Percentiles rank a stretch among this genome's conserved stretches.
These are phyloP conservation scores for Donacobius atricapilla DNA, from an alignment of 2,113 vertebrate genomes.

Conservation along the genomic window DNA sequence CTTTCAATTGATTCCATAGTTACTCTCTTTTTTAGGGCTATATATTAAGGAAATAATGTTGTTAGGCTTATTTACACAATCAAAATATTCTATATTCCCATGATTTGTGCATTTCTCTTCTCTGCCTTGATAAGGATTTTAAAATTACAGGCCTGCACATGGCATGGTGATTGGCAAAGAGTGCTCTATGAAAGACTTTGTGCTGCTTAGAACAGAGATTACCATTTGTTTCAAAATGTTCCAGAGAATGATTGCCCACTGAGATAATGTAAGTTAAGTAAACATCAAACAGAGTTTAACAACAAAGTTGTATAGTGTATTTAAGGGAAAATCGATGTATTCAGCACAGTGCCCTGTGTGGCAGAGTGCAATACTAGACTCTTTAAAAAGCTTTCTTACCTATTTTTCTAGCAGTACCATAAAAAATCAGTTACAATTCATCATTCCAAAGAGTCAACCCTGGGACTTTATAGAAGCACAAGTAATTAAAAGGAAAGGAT, in stretches of 20 bases:
- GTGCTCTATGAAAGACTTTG: neutral
- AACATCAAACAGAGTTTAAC: slow-evolving; percentile 61
- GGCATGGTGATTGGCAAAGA: neutral
- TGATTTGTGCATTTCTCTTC: neutral
- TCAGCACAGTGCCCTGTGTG: neutral
- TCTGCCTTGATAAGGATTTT: neutral
- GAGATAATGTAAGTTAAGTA: slow-evolving; percentile 58
- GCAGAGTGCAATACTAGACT: neutral
- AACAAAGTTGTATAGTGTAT: neutral
- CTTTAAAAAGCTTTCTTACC: neutral
- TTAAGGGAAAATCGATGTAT: neutral
- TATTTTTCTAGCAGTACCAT: neutral
- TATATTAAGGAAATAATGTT: neutral
- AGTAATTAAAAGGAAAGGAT: slow-evolving; percentile 13
- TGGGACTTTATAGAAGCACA: slow-evolving; percentile 2
- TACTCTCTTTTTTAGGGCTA: neutral
- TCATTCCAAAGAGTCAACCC: neutral
- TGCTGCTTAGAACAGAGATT: slow-evolving; percentile 49
- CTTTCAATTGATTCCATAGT: neutral
- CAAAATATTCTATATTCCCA: neutral
- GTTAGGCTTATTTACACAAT: neutral
- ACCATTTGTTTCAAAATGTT: slow-evolving; percentile 66
- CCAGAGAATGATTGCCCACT: slow-evolving; percentile 63
- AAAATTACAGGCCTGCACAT: neutral
- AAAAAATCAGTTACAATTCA: slow-evolving; percentile 22